Percentiles rank a stretch among this genome's conserved stretches.
Evolutionary conservation across 1,140 invertebrate species (phyloP).

Genomic region (Colletes gigas): DNA sequence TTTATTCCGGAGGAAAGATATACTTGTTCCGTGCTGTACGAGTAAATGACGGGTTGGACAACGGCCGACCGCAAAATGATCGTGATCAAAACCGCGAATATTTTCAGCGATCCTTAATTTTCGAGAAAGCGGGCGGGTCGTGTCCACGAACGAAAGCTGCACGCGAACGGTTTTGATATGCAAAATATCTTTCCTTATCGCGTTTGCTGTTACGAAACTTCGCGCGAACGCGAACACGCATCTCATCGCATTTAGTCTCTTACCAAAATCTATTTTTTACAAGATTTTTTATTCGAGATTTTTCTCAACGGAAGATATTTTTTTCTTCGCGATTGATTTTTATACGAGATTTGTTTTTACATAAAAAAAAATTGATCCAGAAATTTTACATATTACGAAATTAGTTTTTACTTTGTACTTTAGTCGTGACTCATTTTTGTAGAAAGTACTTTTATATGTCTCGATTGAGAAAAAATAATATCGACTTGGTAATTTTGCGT

Average conservation of each 20-base stretch:
- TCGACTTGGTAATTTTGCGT: no score
- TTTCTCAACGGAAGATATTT: no score
- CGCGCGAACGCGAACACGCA: constrained; percentile 3
- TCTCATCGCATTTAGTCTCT: neutral
- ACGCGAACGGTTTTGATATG: neutral
- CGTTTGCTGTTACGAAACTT: neutral
- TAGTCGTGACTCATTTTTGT: no score
- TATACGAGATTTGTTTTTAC: no score
- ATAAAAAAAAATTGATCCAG: no score
- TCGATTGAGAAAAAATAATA: no score
- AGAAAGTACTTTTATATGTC: no score
- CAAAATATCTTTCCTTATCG: neutral
- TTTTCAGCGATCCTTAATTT: constrained; percentile 24
- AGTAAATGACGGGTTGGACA: constrained; percentile 15
- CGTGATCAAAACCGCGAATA: constrained; percentile 18
- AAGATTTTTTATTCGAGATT: no score
- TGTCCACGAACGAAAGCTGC: neutral
- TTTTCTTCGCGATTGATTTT: no score
- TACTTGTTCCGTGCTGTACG: neutral
- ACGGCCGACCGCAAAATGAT: neutral
- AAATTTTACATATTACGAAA: no score
- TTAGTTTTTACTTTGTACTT: no score
- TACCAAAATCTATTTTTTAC: no score
- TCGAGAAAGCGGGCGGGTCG: constrained; percentile 13
- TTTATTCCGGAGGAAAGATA: constrained; percentile 1